These are phyloP conservation scores for Crotalus horridus DNA, from an alignment of 2,113 vertebrate genomes.

Conservation along the genomic window DNA sequence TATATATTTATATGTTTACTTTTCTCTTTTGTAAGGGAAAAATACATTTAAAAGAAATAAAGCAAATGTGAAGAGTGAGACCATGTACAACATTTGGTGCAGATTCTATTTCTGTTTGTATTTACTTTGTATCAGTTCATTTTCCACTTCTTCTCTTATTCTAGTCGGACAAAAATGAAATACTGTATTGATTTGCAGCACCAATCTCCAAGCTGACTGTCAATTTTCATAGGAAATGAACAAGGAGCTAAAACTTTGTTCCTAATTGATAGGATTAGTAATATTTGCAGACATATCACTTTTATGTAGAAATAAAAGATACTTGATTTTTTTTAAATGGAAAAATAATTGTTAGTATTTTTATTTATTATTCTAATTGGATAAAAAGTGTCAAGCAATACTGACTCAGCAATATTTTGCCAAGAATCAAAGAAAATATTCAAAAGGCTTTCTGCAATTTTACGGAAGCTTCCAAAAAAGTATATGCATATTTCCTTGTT, in stretches of 20 bases:
- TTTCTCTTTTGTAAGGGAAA: background rate
- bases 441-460: background rate
- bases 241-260: background rate
- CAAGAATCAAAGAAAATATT: background rate
- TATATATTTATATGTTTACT: background rate
- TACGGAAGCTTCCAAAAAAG: background rate
- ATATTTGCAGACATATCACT: background rate
- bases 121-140: background rate
- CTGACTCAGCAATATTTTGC: background rate
- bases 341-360: background rate
- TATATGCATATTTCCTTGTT: background rate
- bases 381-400: background rate
- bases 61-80: background rate
- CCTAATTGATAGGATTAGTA: background rate
- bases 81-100: background rate
- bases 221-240: background rate
- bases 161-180: background rate
- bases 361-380: background rate
- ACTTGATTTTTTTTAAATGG: background rate
- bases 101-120: background rate
- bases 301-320: background rate
- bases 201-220: background rate
- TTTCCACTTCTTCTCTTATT: background rate
- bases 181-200: background rate
- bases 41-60: background rate